Evolutionary conservation across 2,113 vertebrate species (phyloP).

Genomic region (Condylura cristata): DNA sequence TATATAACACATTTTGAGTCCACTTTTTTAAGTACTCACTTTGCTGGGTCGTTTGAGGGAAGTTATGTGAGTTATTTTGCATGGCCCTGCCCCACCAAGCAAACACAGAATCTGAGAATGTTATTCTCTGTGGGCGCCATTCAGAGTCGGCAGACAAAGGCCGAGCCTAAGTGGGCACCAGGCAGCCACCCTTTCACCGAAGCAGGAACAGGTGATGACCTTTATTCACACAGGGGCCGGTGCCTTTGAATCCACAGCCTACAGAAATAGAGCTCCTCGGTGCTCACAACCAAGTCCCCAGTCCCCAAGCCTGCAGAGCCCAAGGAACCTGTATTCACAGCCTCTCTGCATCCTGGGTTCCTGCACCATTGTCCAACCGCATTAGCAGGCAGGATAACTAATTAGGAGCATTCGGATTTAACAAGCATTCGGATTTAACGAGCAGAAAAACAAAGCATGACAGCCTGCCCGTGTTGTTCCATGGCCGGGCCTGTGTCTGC

Average conservation of each 20-base stretch:
- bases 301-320: conserved; percentile 45
- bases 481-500: conserved; percentile 50
- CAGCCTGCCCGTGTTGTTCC: conserved; percentile 86
- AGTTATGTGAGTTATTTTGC: conserved; percentile 53
- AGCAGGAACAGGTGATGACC: conserved; percentile 75
- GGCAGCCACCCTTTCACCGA: conserved; percentile 74
- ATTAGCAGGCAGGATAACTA: conserved; percentile 84
- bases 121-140: conserved; percentile 45
- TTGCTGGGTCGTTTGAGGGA: conserved; percentile 51
- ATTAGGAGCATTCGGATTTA: conserved; percentile 91
- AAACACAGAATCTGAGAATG: conserved; percentile 41
- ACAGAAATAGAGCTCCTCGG: conserved; percentile 40
- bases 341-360: conserved; percentile 55
- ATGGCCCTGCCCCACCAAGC: conserved; percentile 20
- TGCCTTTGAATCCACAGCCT: conserved; percentile 63
- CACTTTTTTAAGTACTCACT: conserved; percentile 52
- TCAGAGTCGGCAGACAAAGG: conserved; percentile 66
- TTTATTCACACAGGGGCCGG: conserved; percentile 59
- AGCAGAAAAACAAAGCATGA: conserved; percentile 90
- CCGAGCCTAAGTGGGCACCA: conserved; percentile 64
- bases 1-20: conserved; percentile 40
- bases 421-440: conserved; percentile 90
- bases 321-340: conserved; percentile 69
- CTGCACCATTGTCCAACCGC: conserved; percentile 63
- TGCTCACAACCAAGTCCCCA: conserved; percentile 58